Evolutionary conservation across 2,888 invertebrate genomes (phyloP), one percentile per base, ranked within the genome.

Genomic region (Coenonympha glycerion): DNA sequence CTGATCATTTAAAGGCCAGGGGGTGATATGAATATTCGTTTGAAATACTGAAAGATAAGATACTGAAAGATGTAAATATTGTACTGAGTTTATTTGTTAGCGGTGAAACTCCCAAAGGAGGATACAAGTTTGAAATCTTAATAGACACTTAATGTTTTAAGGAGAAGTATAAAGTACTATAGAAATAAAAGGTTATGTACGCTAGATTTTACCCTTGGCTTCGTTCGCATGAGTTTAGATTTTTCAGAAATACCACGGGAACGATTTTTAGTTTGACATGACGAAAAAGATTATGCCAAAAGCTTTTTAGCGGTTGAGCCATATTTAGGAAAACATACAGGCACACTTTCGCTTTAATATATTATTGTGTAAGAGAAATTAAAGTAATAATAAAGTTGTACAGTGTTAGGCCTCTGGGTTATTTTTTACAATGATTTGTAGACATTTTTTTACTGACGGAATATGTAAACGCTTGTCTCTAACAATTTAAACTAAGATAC

Each of bases 11-110:
- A 45, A 16, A 36, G 41, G 37, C 22, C 22, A 22, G n/a, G 11
- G 42, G 49, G 41, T 45, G 37, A 52, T 34, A 42, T 36, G 28
- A 39, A 28, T 6, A 28, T 49, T 41, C 6, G 36, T 34, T 46
- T 31, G 47, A 16, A 11, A 16, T 56, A 56, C 55, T 56, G 55
- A 49, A 47, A 24, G 9, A 31, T 41, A 42, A n/a, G 24, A 52
- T 47, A 49, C 46, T 49, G 46, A 13, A 19, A 31, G 1, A 21
- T 31, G 19, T 21, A 13, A 13, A 5, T 22, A 42, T 42, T 31
- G 9, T 21, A 44, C 13, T 21, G n/a, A 44, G 30, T 19, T 19
- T 6, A 18, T 41, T 15, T 16, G 5, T 2, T 15, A 18, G 18
- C 28, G 11, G 9, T 28, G 3, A 28, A 36, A 3, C 18, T 36